phyloP scores from a whole-genome alignment of 2,888 invertebrate species.

The Actias luna region DNA sequence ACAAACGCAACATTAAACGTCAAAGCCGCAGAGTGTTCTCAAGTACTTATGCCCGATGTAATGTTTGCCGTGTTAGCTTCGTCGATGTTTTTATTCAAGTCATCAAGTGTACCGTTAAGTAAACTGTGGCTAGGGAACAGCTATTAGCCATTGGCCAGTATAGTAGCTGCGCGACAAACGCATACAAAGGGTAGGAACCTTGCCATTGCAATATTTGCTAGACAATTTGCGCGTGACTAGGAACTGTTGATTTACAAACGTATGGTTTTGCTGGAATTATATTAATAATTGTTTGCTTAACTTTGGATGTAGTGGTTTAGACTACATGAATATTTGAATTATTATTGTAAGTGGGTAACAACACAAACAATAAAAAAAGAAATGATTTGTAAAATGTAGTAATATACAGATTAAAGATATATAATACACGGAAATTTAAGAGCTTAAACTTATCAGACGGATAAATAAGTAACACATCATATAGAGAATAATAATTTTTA shows the following conservation, averaged over 20 bases:
- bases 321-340: neutral
- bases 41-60: slow-evolving; percentile 51
- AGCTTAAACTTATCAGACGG: too few species aligned
- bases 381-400: too few species aligned
- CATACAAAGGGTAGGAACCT: slow-evolving; percentile 58
- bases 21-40: slow-evolving; percentile 39
- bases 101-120: slow-evolving; percentile 69
- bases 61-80: slow-evolving; percentile 55
- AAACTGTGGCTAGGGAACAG: slow-evolving; percentile 54
- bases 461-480: too few species aligned
- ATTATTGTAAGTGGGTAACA: too few species aligned
- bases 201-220: slow-evolving; percentile 67
- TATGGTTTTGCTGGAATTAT: slow-evolving; percentile 46
- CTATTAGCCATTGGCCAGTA: slow-evolving; percentile 47
- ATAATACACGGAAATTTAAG: too few species aligned
- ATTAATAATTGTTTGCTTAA: slow-evolving; percentile 11
- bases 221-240: slow-evolving; percentile 74
- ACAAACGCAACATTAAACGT: slow-evolving; percentile 23
- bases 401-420: too few species aligned
- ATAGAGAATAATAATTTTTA: too few species aligned
- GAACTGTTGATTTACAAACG: slow-evolving; percentile 64
- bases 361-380: too few species aligned
- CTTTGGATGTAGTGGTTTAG: neutral
- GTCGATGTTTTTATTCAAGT: slow-evolving; percentile 65
- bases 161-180: slow-evolving; percentile 51